Base-by-base conservation (phyloP, 37 sponge, comb jelly and placozoan genomes). In the Crambe crambe region DNA sequence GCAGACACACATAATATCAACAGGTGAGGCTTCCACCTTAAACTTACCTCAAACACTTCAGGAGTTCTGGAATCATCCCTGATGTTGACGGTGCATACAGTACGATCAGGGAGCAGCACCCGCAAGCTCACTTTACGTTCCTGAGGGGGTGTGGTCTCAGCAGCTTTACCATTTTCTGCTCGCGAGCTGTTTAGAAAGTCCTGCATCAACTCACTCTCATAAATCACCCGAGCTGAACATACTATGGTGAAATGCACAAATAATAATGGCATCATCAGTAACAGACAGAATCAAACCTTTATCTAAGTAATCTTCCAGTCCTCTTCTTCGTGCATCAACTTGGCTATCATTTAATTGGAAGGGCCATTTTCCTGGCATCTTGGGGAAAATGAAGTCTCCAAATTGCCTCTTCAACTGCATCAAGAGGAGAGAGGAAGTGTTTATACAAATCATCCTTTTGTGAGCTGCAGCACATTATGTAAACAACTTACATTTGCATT, bases 301-400 rank as follows among this genome's bases (percentile, higher is more conserved):
- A n/a, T 92, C 93, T 44, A 99, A 23, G 68, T 86, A 99, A 23
- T 93, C 85, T 75, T 99, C 97, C 31, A 99, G 84, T 1, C 87
- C 80, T 26, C 93, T 71, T 31, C 97, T 67, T 61, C 99, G 66
- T n/a, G 77, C 69, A 54, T 99, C 99, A 22, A 96, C 61, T 37
- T 92, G 92, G 32, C 90, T 70, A 59, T 91, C 97, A 73, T 61
- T 87, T 17, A 99, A 83, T 37, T 81, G 70, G 54, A 96, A 92
- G 22, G 97, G 99, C 91, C 97, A 89, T 62, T 96, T 97, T 29
- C 93, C 91, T 17, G 99, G 99, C 5, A 99, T 66, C 59, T 90
- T 89, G 1, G 99, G 99, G 56, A 99, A 99, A 1, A 79, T 76
- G 75, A 92, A 96, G 37, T 92, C 86, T 42, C 56, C 31, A 64